Conservation (phyloP, 2,888 invertebrate genomes). For the Leptinotarsa rubiginosa region DNA sequence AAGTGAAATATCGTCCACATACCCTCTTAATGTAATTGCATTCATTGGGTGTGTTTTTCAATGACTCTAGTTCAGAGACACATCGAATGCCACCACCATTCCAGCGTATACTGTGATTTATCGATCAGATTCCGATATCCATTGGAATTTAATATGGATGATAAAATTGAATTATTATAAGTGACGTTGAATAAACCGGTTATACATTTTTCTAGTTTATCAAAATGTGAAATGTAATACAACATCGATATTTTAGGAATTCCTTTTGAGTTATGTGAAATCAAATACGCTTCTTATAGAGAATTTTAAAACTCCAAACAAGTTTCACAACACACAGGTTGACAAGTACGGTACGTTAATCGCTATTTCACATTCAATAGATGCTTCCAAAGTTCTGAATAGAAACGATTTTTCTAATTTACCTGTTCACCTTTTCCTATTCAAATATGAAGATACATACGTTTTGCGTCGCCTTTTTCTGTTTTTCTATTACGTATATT, state of each 20-base stretch:
- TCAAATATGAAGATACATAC: too few relatives aligned
- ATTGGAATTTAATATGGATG: constrained; percentile 50
- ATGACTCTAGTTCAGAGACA: constrained; percentile 17
- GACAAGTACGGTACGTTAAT: too few relatives aligned
- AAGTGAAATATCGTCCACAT: constrained; percentile 47
- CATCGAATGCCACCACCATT: constrained; percentile 29
- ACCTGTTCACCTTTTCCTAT: too few relatives aligned
- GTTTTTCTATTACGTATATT: too few relatives aligned
- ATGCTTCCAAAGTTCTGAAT: too few relatives aligned
- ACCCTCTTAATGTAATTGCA: constrained; percentile 48
- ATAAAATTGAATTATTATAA: constrained; percentile 33
- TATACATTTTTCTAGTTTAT: constrained; percentile 1
- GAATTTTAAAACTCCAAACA: too few relatives aligned
- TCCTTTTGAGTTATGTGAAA: not conserved
- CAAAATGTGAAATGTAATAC: not conserved
- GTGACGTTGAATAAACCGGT: constrained; percentile 9
- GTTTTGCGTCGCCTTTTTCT: too few relatives aligned
- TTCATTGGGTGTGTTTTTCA: constrained; percentile 24
- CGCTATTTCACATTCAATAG: too few relatives aligned
- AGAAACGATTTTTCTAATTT: too few relatives aligned
- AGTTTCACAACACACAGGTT: too few relatives aligned
- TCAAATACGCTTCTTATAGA: too few relatives aligned
- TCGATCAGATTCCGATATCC: constrained; percentile 47
- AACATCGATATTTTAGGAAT: not conserved
- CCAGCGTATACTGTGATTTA: constrained; percentile 43